phyloP scores from a whole-genome alignment of 1,140 invertebrate species.

The Diachasma alloeum region DNA sequence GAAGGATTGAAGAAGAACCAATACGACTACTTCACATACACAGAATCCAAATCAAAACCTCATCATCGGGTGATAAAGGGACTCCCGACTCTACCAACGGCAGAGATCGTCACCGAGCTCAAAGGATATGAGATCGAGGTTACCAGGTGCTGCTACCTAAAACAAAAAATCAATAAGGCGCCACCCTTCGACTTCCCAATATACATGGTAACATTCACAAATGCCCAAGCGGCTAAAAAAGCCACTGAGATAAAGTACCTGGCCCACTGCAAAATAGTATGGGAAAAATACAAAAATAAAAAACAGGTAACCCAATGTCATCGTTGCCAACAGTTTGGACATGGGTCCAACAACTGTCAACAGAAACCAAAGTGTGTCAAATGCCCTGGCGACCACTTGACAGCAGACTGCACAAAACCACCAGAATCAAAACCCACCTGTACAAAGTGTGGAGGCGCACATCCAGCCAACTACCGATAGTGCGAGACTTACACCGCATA shows the following conservation, averaged over 20 bases:
- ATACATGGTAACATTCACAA: not conserved
- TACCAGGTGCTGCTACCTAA: not conserved
- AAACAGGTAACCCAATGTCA: conserved; percentile 27
- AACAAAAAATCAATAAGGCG: not conserved
- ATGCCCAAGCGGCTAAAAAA: not conserved
- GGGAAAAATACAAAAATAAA: conserved; percentile 32
- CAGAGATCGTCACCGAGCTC: not conserved
- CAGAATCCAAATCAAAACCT: not conserved
- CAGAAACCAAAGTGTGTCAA: conserved; percentile 34
- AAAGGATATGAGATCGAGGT: not conserved
- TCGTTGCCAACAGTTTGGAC: conserved; percentile 29
- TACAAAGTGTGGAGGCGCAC: not conserved
- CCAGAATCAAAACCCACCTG: not conserved
- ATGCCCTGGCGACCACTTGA: conserved; percentile 26
- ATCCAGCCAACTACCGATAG: not conserved
- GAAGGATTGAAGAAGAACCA: not conserved
- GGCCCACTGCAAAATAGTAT: conserved; percentile 6
- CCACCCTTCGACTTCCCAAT: not conserved
- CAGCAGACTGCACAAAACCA: not conserved
- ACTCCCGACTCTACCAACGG: not conserved
- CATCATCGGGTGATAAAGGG: not conserved
- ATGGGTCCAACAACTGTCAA: conserved; percentile 16
- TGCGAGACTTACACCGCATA: not conserved
- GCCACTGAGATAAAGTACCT: not conserved
- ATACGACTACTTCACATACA: not conserved